Evolutionary conservation across 2,888 invertebrate species (phyloP), one percentile per base, ranked within the genome.

Genomic region (Thereva nobilitata): DNA sequence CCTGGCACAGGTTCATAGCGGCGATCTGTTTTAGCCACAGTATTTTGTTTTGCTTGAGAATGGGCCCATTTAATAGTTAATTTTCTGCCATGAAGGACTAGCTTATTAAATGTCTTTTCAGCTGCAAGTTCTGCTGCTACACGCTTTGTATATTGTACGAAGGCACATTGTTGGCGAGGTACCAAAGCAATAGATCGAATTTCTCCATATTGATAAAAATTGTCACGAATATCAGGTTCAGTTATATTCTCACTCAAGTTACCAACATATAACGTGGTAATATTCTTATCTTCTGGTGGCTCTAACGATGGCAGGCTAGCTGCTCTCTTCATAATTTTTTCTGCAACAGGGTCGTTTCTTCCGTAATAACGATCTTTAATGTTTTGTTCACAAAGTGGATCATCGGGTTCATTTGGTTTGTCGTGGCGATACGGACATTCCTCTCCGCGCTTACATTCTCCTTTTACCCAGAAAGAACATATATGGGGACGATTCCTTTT

Each of bases 41-140:
- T 77, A 5, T 84, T 83, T 69, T 87, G 86, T 54, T 89, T 84
- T 2, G 90, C 96, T 82, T 97, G 97, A 0, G 97, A 95, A 75
- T 95, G 89, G 0, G 98, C 98, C 99, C 99, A 99, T 77, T 98
- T 96, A 71, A 99, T 96, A n/a, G 95, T 95, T 2, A 98, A 84
- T 55, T 97, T 85, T 71, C 95, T 86, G 0, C 95, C 95, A 42
- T 92, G 91, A 23, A 86, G 82, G 3, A 86, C 85, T 40, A 98
- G 82, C 76, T 97, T 95, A 78, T 98, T 97, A 79, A 98, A 99
- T 0, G 96, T 94, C 76, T 93, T 91, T 74, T 97, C 96, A 0
- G 96, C 95, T 0, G 98, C 98, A 71, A 90, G 84, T 80, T 99
- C 99, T 0, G 98, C 94, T 0, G 97, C 91, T 56, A 85, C 84